A percentile compares a stretch with the other conserved stretches of the same genome.
Conservation (phyloP, 2,888 invertebrate species). For the Disparrhopalites patrizii region DNA sequence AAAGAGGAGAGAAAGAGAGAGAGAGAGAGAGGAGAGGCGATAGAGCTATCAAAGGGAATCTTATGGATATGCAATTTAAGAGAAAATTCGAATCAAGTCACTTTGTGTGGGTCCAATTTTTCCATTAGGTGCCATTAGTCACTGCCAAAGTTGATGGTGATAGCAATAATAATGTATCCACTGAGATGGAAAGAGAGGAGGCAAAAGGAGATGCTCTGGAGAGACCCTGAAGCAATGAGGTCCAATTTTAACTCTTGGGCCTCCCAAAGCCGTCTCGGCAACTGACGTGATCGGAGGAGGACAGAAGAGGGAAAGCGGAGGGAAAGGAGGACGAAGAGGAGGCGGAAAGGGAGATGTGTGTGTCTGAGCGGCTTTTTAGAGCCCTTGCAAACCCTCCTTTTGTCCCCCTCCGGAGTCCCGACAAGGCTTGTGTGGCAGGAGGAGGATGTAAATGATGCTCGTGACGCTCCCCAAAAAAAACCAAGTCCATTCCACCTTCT, state of each 20-base stretch:
- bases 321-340: too few relatives aligned
- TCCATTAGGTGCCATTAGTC: slow-evolving; percentile 22
- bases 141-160: slow-evolving; percentile 20
- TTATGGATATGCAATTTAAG: not conserved
- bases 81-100: slow-evolving; percentile 14
- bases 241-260: slow-evolving; percentile 10
- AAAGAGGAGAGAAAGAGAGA: not conserved
- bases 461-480: too few relatives aligned
- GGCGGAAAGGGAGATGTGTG: too few relatives aligned
- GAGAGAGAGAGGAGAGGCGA: not conserved
- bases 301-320: not conserved
- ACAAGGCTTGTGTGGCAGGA: too few relatives aligned
- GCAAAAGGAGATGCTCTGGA: not conserved
- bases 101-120: slow-evolving; percentile 7
- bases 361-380: too few relatives aligned
- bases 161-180: slow-evolving; percentile 20
- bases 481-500: too few relatives aligned
- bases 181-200: slow-evolving; percentile 3
- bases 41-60: not conserved
- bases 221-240: slow-evolving; percentile 19
- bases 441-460: too few relatives aligned
- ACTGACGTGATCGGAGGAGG: too few relatives aligned
- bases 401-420: too few relatives aligned
- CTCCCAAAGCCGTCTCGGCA: too few relatives aligned
- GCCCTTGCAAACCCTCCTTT: too few relatives aligned